These are phyloP conservation scores for Trissoscelio sp. DNA, from an alignment of 2,888 invertebrate species.

Conservation along the genomic window DNA sequence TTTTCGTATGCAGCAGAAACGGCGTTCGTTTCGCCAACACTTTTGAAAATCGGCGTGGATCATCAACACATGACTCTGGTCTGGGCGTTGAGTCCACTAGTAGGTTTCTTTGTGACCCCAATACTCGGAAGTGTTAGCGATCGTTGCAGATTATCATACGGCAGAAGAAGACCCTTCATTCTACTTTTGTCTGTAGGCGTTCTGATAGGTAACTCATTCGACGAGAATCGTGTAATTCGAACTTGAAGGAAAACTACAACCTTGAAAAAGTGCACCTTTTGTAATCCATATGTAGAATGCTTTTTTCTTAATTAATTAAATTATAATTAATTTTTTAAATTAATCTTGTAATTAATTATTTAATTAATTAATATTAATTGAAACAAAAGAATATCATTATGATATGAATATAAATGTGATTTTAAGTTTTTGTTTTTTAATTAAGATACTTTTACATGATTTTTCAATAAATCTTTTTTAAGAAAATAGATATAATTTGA, in stretches of 20 bases:
- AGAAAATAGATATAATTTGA: no score
- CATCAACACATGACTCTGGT: constrained; percentile 97
- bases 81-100: constrained; percentile 96
- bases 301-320: neutral
- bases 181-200: constrained; percentile 94
- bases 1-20: constrained; percentile 99
- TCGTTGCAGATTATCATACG: constrained; percentile 91
- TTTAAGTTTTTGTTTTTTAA: no score
- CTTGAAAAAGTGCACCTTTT: constrained; percentile 54
- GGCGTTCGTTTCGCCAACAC: constrained; percentile 97
- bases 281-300: no score
- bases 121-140: constrained; percentile 96
- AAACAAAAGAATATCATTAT: no score
- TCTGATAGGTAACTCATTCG: constrained; percentile 88
- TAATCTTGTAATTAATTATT: no score
- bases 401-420: no score
- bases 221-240: constrained; percentile 55
- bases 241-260: constrained; percentile 64
- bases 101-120: constrained; percentile 97
- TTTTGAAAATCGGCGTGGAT: constrained; percentile 95
- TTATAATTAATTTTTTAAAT: constrained; percentile 1
- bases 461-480: no score
- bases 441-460: no score
- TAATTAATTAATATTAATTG: no score
- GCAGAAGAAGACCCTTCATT: constrained; percentile 96